A percentile compares a stretch with the other conserved stretches of the same genome.
These are phyloP conservation scores for Netelia inedita DNA, from an alignment of 2,888 invertebrate species.

Conservation along the genomic window DNA sequence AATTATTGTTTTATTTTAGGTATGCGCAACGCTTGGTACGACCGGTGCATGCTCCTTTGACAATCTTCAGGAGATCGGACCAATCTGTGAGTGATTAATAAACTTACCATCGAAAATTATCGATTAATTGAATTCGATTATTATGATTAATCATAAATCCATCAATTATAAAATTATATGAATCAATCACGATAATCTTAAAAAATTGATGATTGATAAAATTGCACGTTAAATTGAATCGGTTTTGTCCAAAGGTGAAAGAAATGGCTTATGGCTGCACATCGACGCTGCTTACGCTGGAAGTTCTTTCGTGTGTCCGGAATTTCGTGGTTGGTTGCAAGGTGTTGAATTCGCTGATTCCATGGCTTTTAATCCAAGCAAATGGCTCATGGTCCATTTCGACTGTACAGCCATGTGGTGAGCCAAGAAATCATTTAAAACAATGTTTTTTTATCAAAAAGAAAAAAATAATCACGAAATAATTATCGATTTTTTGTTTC, in stretches of 20 bases:
- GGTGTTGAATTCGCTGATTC: constrained; percentile 98
- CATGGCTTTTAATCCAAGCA: constrained; percentile 99
- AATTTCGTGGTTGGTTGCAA: constrained; percentile 95
- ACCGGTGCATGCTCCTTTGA: constrained; percentile 99
- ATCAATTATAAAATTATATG: no score
- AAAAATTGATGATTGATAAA: no score
- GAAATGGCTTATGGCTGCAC: constrained; percentile 97
- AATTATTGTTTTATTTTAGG: constrained; percentile 86
- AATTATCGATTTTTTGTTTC: not conserved
- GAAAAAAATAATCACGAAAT: not conserved
- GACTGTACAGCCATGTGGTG: constrained; percentile 99
- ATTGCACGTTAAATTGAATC: no score
- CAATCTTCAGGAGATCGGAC: constrained; percentile 89
- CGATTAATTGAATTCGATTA: no score
- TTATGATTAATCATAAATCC: no score
- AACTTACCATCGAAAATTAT: not conserved
- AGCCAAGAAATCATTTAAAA: constrained; percentile 74
- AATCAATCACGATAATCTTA: no score
- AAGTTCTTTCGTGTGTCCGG: constrained; percentile 97
- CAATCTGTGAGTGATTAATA: constrained; percentile 87
- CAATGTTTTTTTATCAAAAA: constrained; percentile 8
- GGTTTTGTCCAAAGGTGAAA: constrained; percentile 86
- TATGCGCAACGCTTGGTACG: constrained; percentile 97
- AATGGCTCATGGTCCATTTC: constrained; percentile 99
- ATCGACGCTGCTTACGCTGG: constrained; percentile 99